Percentiles rank a stretch among this genome's conserved stretches.
phyloP scores from a whole-genome alignment of 2,797 vertebrate genomes.

The Oreortyx pictus region DNA sequence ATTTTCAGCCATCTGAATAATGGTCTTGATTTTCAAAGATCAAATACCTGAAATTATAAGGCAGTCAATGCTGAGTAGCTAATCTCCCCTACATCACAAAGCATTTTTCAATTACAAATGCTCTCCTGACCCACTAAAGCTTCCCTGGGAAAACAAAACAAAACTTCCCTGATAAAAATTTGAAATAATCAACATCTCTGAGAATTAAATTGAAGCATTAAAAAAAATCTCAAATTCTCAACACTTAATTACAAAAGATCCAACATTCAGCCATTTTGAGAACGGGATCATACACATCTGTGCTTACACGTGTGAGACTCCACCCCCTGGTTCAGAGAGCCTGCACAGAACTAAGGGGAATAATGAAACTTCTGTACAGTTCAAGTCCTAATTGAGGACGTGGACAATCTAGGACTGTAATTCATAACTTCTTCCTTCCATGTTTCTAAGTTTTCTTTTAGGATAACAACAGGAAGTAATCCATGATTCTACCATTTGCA shows the following conservation, averaged over 20 bases:
- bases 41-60: background rate
- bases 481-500: no score
- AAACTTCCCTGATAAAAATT: background rate
- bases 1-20: background rate
- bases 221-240: background rate
- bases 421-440: background rate
- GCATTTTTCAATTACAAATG: background rate
- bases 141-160: background rate
- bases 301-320: background rate
- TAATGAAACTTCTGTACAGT: background rate
- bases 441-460: background rate
- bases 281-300: background rate
- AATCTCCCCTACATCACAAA: background rate
- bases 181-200: background rate
- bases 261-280: background rate
- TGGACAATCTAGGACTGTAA: background rate
- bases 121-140: background rate
- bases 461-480: background rate
- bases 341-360: background rate
- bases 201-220: background rate
- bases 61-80: background rate
- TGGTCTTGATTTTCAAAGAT: background rate
- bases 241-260: background rate
- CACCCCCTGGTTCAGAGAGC: background rate
- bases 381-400: background rate